Percentiles rank a stretch among this genome's conserved stretches.
These are phyloP conservation scores for Eudasyphora cyanicolor DNA, from an alignment of 2,888 invertebrate species.

Conservation along the genomic window DNA sequence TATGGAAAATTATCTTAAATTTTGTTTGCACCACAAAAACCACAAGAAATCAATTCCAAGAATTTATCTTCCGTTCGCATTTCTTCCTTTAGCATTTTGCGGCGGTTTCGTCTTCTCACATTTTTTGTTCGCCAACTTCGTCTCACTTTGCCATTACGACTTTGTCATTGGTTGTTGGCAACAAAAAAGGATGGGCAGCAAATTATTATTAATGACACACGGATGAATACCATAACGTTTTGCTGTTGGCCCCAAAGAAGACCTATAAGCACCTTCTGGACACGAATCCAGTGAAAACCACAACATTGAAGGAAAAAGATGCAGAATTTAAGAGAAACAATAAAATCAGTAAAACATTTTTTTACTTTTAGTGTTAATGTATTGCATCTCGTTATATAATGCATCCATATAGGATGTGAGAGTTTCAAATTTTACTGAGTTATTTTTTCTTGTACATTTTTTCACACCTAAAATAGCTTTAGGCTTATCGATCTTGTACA, in stretches of 20 bases:
- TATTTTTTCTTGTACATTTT: no score
- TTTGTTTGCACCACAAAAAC: slow-evolving; percentile 56
- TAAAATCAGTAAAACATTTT: no score
- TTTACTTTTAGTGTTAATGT: no score
- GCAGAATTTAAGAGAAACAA: no score
- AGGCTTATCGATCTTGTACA: no score
- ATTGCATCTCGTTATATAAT: no score
- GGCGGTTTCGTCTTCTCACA: slow-evolving; percentile 1
- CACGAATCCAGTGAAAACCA: slow-evolving; percentile 11
- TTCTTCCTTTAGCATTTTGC: slow-evolving; percentile 13
- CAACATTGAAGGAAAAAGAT: neutral
- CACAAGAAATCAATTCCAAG: slow-evolving; percentile 66
- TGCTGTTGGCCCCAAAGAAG: slow-evolving; percentile 28
- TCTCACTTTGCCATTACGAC: neutral
- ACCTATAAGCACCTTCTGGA: slow-evolving; percentile 26
- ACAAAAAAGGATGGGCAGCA: slow-evolving; percentile 63
- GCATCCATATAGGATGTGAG: no score
- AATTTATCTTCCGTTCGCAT: slow-evolving; percentile 62
- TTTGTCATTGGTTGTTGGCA: slow-evolving; percentile 13
- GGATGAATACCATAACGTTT: slow-evolving; percentile 36
- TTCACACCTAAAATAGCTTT: no score
- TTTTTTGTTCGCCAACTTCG: neutral
- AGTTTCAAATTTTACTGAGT: no score
- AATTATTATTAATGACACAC: slow-evolving; percentile 60
- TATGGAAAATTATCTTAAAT: slow-evolving; percentile 43